These are phyloP conservation scores for Terrapene triunguis DNA, from an alignment of 2,113 vertebrate species.

Conservation along the genomic window DNA sequence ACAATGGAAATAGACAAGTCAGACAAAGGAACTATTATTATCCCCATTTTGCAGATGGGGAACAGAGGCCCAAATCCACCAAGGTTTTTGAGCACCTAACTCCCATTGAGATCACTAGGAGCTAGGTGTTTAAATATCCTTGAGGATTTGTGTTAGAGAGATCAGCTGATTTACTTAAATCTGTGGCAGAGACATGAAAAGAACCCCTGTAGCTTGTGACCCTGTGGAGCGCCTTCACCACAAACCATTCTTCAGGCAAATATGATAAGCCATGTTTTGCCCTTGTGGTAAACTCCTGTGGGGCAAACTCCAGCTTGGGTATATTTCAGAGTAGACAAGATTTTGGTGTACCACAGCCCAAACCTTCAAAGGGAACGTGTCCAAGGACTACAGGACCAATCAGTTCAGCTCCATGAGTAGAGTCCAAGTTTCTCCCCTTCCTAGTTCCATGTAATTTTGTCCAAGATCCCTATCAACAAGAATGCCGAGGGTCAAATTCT, in stretches of 20 bases:
- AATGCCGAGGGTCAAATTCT: background rate
- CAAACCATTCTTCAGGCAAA: constrained; percentile 49
- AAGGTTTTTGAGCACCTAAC: background rate
- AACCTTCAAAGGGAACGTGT: background rate
- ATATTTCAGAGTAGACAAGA: constrained; percentile 13
- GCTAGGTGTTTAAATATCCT: too few species aligned
- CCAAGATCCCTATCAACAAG: background rate
- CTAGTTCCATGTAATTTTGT: background rate
- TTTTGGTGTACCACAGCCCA: background rate
- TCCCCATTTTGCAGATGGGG: background rate
- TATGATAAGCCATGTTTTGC: constrained; percentile 22
- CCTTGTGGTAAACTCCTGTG: constrained; percentile 34
- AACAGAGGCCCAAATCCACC: background rate
- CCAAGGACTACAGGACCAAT: background rate
- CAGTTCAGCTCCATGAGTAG: background rate
- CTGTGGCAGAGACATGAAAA: background rate
- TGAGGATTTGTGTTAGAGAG: background rate
- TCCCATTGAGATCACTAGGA: too few species aligned
- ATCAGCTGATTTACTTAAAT: constrained; percentile 27
- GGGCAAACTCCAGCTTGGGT: constrained; percentile 42
- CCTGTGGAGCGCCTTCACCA: constrained; percentile 33
- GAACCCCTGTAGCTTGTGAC: background rate
- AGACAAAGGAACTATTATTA: background rate
- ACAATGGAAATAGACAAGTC: background rate
- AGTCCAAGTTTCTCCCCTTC: background rate